Base-by-base conservation (phyloP, 2,797 vertebrate species). In the Spatula versicolor region DNA sequence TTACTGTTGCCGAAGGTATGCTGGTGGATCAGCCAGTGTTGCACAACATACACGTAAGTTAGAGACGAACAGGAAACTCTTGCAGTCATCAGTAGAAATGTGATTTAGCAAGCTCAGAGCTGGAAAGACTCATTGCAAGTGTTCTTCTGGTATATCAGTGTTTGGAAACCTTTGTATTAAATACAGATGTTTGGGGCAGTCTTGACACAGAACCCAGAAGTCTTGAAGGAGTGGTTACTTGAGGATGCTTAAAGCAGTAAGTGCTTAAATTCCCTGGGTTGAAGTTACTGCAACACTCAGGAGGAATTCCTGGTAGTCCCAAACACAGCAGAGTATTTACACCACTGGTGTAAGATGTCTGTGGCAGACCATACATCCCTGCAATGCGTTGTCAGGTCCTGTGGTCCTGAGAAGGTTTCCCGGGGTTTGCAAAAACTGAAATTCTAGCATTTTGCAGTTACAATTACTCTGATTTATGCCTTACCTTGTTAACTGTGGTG, bases 31-130 rank as follows among this genome's bases (percentile, higher is more conserved):
- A 74, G 59, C 56, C 60, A 77, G 1, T 76, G 64, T 94, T 91
- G 81, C 84, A 87, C 67, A 91, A 93, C 52, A 31, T 33, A 39
- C 17, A 54, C 0, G 0, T 73, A 79, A 82, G 31, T n/a, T 87
- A 56, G 66, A 85, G 81, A 67, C 0, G 0, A 86, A 86, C 82
- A 92, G 75, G 59, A 82, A 91, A 71, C 52, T 55, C 10, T 63
- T 88, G 84, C 72, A 86, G 66, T 84, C 54, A 46, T 72, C 33
- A 48, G 59, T 54, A 83, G 67, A 71, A 73, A 92, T 41, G 30
- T 43, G 35, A 83, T 92, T 91, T 92, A 74, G 79, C 64, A 87
- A 91, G 72, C 71, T 94, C 46, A 83, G 59, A 77, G 33, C 64
- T 91, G 68, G 45, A 82, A 92, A 85, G 20, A 21, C 39, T 48